Evolutionary conservation across 2,888 invertebrate species (phyloP).

Genomic region (Coenonympha glycerion): DNA sequence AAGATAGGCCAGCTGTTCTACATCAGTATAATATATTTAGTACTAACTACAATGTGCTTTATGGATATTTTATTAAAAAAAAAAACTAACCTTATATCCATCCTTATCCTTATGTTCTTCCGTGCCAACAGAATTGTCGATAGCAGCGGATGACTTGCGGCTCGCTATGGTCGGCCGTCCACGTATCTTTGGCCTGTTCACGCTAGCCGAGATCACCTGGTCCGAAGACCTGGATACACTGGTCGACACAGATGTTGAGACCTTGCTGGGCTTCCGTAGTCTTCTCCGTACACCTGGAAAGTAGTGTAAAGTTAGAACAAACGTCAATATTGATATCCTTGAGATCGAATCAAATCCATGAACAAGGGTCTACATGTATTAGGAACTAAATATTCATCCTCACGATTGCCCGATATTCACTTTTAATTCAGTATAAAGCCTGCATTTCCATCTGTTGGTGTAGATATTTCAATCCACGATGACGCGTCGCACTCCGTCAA

Average conservation of each 20-base stretch:
- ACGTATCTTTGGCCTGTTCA: conserved; percentile 80
- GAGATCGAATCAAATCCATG: too few relatives aligned
- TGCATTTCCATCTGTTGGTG: too few relatives aligned
- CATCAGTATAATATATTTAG: too few relatives aligned
- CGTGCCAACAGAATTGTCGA: conserved; percentile 73
- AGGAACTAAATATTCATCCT: too few relatives aligned
- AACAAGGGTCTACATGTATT: too few relatives aligned
- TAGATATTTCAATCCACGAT: too few relatives aligned
- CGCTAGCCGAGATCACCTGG: conserved; percentile 69
- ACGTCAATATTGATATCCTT: background rate
- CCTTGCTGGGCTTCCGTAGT: conserved; percentile 80
- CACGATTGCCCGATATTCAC: too few relatives aligned
- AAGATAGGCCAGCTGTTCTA: too few relatives aligned
- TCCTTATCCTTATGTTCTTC: conserved; percentile 80
- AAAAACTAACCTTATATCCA: conserved; percentile 78
- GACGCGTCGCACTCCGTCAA: too few relatives aligned
- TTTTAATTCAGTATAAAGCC: too few relatives aligned
- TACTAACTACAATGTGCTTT: too few relatives aligned
- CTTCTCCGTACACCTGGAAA: conserved; percentile 79
- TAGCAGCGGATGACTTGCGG: conserved; percentile 71
- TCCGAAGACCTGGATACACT: conserved; percentile 77
- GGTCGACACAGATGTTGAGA: conserved; percentile 76
- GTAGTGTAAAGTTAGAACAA: background rate
- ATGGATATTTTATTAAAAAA: background rate
- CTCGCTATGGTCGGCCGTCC: conserved; percentile 76